A percentile compares a stretch with the other conserved stretches of the same genome.
Conservation (phyloP, 2,888 invertebrate genomes). For the Petrolisthes manimaculis region DNA sequence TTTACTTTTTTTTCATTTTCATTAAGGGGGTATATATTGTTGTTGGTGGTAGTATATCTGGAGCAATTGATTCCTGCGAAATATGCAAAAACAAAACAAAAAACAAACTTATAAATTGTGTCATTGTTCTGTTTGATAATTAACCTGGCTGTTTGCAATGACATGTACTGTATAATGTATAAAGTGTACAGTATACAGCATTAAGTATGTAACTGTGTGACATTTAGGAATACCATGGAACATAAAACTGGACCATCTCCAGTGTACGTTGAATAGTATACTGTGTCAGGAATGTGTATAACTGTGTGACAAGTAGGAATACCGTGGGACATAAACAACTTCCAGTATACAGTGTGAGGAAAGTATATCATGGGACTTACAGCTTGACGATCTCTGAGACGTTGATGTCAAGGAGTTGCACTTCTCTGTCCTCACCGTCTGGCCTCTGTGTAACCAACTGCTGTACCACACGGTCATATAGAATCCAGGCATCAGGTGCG, state of each 20-base stretch:
- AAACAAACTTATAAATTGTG: too few relatives aligned
- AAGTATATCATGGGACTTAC: conserved; percentile 68
- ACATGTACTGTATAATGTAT: too few relatives aligned
- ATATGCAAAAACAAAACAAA: too few relatives aligned
- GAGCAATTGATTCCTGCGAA: too few relatives aligned
- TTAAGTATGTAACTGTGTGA: too few relatives aligned
- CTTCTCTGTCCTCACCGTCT: conserved; percentile 82
- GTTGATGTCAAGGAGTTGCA: conserved; percentile 84
- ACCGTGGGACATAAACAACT: background rate
- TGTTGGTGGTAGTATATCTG: too few relatives aligned
- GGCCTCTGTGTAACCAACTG: conserved; percentile 90
- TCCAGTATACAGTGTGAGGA: background rate
- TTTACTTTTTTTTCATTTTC: too few relatives aligned
- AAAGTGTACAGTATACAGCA: too few relatives aligned
- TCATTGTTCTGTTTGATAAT: too few relatives aligned
- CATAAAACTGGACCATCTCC: background rate
- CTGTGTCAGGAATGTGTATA: too few relatives aligned
- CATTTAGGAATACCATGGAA: background rate
- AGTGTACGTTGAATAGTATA: background rate
- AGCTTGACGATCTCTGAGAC: conserved; percentile 91
- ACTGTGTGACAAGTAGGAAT: background rate
- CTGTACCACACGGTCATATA: conserved; percentile 93
- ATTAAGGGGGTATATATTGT: too few relatives aligned
- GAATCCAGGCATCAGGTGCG: conserved; percentile 91
- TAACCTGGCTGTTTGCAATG: too few relatives aligned